Evolutionary conservation across 1,140 invertebrate species (phyloP).

Genomic region (Pollicipes pollicipes): DNA sequence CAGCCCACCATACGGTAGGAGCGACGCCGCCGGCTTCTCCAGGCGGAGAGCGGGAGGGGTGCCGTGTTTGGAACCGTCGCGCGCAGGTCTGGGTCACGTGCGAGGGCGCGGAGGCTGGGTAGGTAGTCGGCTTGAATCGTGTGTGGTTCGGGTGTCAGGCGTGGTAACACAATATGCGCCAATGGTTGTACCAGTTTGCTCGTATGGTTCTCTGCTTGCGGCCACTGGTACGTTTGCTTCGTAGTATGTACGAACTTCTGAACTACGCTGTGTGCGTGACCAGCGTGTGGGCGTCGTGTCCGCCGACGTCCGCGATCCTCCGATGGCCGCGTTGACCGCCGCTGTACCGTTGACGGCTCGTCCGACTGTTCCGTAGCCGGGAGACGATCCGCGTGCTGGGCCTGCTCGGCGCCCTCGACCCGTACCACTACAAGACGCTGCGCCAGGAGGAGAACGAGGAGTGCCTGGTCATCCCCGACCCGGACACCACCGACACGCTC

Average conservation of each 20-base stretch:
- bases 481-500: conserved; percentile 30
- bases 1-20: conserved; percentile 32
- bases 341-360: not conserved
- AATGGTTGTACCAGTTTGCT: conserved; percentile 1
- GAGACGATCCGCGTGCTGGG: conserved; percentile 90
- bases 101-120: no score
- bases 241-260: no score
- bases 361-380: conserved; percentile 27
- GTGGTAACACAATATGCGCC: not conserved
- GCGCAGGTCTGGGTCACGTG: no score
- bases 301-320: conserved; percentile 2
- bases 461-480: conserved; percentile 25
- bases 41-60: no score
- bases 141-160: not conserved
- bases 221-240: no score
- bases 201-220: not conserved
- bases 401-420: conserved; percentile 83
- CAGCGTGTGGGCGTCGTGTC: conserved; percentile 6
- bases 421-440: conserved; percentile 94
- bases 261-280: no score
- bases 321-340: no score
- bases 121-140: no score
- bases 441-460: conserved; percentile 66
- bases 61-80: no score
- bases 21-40: no score